Evolutionary conservation across 1,140 invertebrate genomes (phyloP).

Genomic region (Stegodyphus mimosarum): DNA sequence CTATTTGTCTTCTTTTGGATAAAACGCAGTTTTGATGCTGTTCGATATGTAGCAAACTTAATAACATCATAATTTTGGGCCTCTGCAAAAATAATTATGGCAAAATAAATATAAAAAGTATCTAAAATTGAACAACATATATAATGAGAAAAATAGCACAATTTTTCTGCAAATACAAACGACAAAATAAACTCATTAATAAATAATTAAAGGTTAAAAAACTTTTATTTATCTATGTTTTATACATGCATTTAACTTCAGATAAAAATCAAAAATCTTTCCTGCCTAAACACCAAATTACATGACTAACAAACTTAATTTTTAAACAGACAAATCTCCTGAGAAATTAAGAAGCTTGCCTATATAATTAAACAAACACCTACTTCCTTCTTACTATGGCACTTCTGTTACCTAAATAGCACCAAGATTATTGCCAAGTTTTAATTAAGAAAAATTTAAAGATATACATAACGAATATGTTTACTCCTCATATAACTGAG

Average conservation of each 20-base stretch:
- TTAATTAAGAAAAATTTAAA: too few relatives aligned
- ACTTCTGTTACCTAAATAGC: too few relatives aligned
- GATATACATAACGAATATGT: too few relatives aligned
- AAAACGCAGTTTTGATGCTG: slow-evolving; percentile 96
- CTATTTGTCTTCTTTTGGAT: slow-evolving; percentile 95
- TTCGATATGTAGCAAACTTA: slow-evolving; percentile 95
- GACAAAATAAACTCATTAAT: background rate
- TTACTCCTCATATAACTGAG: too few relatives aligned
- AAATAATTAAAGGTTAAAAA: background rate
- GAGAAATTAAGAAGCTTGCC: too few relatives aligned
- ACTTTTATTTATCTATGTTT: background rate
- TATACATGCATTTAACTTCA: background rate
- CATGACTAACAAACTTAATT: too few relatives aligned
- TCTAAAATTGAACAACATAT: background rate
- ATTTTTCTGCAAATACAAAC: background rate
- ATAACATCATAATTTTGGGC: slow-evolving; percentile 95
- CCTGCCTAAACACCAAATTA: too few relatives aligned
- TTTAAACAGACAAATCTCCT: too few relatives aligned
- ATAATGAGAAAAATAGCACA: background rate
- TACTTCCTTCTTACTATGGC: too few relatives aligned
- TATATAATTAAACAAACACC: too few relatives aligned
- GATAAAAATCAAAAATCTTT: background rate
- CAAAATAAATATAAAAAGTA: background rate
- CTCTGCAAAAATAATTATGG: slow-evolving; percentile 69
- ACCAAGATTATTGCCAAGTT: too few relatives aligned